Evolutionary conservation across 1,140 invertebrate species (phyloP).

Genomic region (Caligus rogercresseyi): DNA sequence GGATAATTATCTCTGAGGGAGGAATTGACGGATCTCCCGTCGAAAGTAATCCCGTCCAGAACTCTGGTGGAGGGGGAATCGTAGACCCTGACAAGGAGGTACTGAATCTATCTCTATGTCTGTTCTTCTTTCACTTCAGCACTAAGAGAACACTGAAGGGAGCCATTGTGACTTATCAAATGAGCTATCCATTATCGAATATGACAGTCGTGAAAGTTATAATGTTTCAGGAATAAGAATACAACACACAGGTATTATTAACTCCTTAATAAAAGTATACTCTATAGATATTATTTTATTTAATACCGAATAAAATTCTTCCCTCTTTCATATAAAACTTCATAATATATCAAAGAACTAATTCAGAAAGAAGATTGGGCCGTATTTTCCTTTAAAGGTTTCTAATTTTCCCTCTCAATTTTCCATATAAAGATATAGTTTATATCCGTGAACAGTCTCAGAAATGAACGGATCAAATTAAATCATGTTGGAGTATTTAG

Average conservation of each 20-base stretch:
- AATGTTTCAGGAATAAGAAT: background rate
- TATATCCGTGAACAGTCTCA: background rate
- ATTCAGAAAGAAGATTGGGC: background rate
- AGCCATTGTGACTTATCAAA: background rate
- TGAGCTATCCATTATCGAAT: background rate
- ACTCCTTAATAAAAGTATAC: background rate
- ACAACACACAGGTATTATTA: background rate
- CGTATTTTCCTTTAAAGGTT: background rate
- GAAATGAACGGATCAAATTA: background rate
- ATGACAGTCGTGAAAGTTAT: background rate
- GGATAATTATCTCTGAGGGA: background rate
- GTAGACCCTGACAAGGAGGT: background rate
- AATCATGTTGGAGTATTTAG: background rate
- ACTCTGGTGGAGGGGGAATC: background rate
- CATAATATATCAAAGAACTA: background rate
- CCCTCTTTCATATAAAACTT: background rate
- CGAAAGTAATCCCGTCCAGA: background rate
- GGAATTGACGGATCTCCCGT: background rate
- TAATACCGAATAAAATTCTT: background rate
- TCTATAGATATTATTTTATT: background rate
- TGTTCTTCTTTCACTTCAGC: background rate
- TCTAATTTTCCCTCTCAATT: background rate
- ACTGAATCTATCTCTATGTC: background rate
- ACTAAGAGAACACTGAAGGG: background rate
- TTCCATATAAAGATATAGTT: background rate